Conservation (phyloP, 2,797 vertebrate genomes). For the Lacerta viridis region DNA sequence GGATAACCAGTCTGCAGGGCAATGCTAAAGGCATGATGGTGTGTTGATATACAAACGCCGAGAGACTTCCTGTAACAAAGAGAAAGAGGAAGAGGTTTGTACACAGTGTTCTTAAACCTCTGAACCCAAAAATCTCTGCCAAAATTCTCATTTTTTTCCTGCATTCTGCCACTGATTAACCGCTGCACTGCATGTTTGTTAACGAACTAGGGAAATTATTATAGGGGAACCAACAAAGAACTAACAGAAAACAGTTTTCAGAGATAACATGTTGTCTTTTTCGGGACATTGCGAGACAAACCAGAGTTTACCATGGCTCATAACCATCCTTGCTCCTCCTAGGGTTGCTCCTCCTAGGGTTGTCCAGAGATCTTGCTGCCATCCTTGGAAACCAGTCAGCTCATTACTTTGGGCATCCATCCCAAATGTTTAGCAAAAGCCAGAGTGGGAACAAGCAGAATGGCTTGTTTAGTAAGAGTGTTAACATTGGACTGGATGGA, state of each 20-base stretch:
- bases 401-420: too few relatives aligned
- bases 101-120: accelerated
- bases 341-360: too few relatives aligned
- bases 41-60: constrained; percentile 93
- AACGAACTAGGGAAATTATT: neutral
- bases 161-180: neutral
- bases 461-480: too few relatives aligned
- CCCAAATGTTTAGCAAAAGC: too few relatives aligned
- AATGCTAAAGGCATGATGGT: constrained; percentile 86
- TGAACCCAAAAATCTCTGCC: neutral
- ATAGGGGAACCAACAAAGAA: neutral
- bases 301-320: too few relatives aligned
- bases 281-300: too few relatives aligned
- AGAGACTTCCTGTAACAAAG: constrained; percentile 88
- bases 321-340: too few relatives aligned
- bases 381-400: too few relatives aligned
- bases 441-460: too few relatives aligned
- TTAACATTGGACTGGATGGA: neutral
- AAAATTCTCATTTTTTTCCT: neutral
- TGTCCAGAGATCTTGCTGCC: too few relatives aligned
- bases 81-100: accelerated
- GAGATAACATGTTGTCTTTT: neutral
- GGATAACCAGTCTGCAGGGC: constrained; percentile 88
- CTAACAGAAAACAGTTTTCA: neutral
- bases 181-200: neutral